Evolutionary conservation across 1,140 invertebrate genomes (phyloP).

Genomic region (Pristionchus pacificus): DNA sequence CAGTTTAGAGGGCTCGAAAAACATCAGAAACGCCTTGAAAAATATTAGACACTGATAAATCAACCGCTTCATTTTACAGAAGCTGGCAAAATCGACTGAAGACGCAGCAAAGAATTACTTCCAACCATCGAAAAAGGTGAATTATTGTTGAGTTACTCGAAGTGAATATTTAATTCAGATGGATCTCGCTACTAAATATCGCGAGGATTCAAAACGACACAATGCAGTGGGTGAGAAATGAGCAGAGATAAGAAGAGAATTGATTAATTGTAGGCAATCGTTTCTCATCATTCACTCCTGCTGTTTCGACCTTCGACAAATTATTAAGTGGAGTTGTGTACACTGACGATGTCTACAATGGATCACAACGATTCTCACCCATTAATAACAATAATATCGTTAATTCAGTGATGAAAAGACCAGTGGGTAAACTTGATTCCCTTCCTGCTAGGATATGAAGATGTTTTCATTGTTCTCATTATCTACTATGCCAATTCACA

Average conservation of each 20-base stretch:
- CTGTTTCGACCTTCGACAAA: slow-evolving; percentile 34
- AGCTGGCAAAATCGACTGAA: slow-evolving; percentile 64
- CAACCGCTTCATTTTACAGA: slow-evolving; percentile 59
- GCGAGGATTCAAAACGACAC: background rate
- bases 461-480: no score
- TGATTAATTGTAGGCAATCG: no score
- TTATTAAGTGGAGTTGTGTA: slow-evolving; percentile 52
- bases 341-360: slow-evolving; percentile 50
- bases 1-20: no score
- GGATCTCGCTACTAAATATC: background rate
- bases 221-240: background rate
- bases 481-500: no score
- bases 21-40: no score
- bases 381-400: no score
- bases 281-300: slow-evolving; percentile 13
- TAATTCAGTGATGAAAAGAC: background rate
- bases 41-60: background rate
- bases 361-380: no score
- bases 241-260: no score
- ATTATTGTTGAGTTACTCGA: no score
- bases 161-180: no score
- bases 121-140: no score
- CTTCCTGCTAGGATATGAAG: no score
- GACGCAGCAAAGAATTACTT: slow-evolving; percentile 72
- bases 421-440: background rate